These are phyloP conservation scores for Callipepla californica DNA, from an alignment of 2,113 vertebrate species.

Conservation along the genomic window DNA sequence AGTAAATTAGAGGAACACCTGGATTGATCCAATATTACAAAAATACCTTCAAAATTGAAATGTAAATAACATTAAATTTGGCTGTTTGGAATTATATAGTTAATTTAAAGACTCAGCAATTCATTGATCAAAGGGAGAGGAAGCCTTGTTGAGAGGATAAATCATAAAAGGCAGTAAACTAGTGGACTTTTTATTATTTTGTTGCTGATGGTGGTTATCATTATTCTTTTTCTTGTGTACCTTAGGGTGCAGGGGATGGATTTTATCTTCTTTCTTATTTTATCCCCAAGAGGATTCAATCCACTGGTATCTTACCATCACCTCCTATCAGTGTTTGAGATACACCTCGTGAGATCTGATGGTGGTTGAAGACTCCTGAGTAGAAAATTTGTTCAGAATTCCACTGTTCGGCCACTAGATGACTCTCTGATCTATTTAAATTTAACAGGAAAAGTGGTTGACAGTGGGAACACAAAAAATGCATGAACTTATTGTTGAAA, in stretches of 20 bases:
- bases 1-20: not conserved
- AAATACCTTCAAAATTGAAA: not conserved
- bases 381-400: not conserved
- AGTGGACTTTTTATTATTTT: not conserved
- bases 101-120: not conserved
- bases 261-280: not conserved
- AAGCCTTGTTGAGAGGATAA: not conserved
- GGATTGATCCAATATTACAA: not conserved
- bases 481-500: not conserved
- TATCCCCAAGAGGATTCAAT: not conserved
- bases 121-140: not conserved
- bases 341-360: not conserved
- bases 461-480: not conserved
- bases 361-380: not conserved
- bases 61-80: not conserved
- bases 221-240: not conserved
- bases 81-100: not conserved
- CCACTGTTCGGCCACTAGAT: not conserved
- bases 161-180: not conserved
- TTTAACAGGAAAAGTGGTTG: not conserved
- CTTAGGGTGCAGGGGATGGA: not conserved
- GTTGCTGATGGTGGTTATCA: not conserved
- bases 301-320: not conserved
- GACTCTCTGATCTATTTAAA: conserved; percentile 3
- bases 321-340: not conserved